Evolutionary conservation across 2,797 vertebrate genomes (phyloP).

Genomic region (Euphonia xanthogaster): DNA sequence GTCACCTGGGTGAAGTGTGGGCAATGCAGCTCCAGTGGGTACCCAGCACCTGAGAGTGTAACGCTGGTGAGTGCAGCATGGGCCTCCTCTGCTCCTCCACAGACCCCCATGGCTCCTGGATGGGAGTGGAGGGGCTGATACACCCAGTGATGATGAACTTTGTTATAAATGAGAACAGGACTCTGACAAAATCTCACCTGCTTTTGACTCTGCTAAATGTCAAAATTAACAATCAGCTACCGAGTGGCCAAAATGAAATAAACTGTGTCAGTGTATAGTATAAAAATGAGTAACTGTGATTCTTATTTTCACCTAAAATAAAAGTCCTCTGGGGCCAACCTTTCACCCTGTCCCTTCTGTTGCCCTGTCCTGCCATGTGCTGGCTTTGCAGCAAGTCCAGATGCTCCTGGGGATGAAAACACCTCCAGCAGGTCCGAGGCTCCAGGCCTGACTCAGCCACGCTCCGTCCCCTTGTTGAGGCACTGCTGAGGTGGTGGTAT

Average conservation of each 20-base stretch:
- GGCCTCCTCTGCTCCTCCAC: neutral
- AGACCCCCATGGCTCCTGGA: rapidly evolving
- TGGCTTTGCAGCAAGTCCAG: neutral
- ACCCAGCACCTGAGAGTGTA: neutral
- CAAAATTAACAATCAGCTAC: neutral
- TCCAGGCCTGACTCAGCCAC: neutral
- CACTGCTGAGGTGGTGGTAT: rapidly evolving
- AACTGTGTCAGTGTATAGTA: neutral
- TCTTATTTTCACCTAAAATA: neutral
- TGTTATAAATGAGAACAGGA: neutral
- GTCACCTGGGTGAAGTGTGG: neutral
- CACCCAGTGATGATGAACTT: rapidly evolving
- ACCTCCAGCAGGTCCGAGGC: rapidly evolving
- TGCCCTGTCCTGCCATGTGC: neutral
- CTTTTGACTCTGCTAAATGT: neutral
- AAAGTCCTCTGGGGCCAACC: neutral
- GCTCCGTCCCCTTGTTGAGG: rapidly evolving
- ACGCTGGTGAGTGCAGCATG: rapidly evolving
- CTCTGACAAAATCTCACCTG: neutral
- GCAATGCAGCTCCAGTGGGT: neutral
- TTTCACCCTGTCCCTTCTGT: rapidly evolving
- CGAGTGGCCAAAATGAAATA: neutral
- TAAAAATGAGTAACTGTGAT: neutral
- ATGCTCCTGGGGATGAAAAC: neutral
- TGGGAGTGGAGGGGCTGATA: neutral